Conservation (phyloP, 2,888 invertebrate species). For the Agrochola lota region DNA sequence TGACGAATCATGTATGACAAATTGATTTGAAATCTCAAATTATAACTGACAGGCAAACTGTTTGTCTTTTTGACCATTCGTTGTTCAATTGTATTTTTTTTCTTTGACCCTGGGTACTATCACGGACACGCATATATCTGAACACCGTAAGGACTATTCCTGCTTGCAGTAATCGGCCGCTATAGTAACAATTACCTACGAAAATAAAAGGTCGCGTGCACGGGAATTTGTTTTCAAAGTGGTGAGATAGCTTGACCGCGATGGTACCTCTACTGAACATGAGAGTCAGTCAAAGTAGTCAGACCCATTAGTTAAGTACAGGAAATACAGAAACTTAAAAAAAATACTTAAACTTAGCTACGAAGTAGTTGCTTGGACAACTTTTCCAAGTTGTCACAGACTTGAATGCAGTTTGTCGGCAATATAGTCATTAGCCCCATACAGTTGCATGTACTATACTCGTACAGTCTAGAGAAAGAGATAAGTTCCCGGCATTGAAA, state of each 20-base stretch:
- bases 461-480: background rate
- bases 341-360: constrained; percentile 1
- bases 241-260: too few species aligned
- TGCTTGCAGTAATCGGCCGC: too few species aligned
- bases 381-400: constrained; percentile 20
- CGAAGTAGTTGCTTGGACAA: constrained; percentile 6
- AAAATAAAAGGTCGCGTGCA: too few species aligned
- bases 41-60: too few species aligned
- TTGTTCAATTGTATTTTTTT: too few species aligned
- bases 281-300: background rate
- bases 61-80: too few species aligned
- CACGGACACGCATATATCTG: too few species aligned
- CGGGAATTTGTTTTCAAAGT: too few species aligned
- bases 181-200: too few species aligned
- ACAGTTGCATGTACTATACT: background rate
- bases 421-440: background rate
- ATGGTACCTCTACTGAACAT: too few species aligned
- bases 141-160: too few species aligned
- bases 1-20: background rate
- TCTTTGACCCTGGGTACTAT: too few species aligned
- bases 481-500: background rate
- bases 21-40: background rate
- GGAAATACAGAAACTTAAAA: constrained; percentile 25
- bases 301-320: background rate
- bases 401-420: constrained; percentile 17